phyloP scores from a whole-genome alignment of 2,888 invertebrate species.

The Acleris emargana region DNA sequence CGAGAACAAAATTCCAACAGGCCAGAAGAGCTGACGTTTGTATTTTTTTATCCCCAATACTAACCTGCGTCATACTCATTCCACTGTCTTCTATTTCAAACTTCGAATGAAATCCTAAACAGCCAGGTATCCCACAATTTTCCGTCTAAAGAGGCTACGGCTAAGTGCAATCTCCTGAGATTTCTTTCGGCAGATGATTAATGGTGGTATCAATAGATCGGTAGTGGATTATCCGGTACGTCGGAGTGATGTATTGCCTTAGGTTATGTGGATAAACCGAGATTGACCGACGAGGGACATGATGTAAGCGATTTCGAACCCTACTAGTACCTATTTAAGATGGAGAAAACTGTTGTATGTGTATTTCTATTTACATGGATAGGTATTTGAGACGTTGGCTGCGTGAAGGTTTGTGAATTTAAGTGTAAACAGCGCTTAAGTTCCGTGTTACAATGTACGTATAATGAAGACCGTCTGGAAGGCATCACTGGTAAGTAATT shows the following conservation, averaged over 20 bases:
- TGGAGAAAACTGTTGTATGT: too few species aligned
- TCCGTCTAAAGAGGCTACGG: neutral
- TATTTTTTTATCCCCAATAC: too few species aligned
- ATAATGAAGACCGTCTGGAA: too few species aligned
- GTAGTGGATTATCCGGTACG: conserved; percentile 48
- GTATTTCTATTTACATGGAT: too few species aligned
- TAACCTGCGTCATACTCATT: neutral
- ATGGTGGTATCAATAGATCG: conserved; percentile 60
- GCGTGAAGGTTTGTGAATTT: too few species aligned
- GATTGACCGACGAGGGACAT: conserved; percentile 14
- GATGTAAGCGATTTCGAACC: neutral
- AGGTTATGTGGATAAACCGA: conserved; percentile 22
- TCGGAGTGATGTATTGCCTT: conserved; percentile 54
- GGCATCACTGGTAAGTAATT: too few species aligned
- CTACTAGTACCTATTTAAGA: neutral
- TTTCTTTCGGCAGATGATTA: conserved; percentile 57
- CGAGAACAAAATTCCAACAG: too few species aligned
- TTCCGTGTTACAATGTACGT: too few species aligned
- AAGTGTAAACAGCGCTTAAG: too few species aligned
- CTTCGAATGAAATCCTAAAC: neutral
- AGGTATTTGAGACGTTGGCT: too few species aligned
- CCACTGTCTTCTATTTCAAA: neutral
- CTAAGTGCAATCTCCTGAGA: conserved; percentile 40
- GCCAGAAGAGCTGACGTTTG: too few species aligned
- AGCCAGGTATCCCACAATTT: conserved; percentile 3